A percentile compares a stretch with the other conserved stretches of the same genome.
These are phyloP conservation scores for Melanargia galathea DNA, from an alignment of 2,888 invertebrate genomes.

Conservation along the genomic window DNA sequence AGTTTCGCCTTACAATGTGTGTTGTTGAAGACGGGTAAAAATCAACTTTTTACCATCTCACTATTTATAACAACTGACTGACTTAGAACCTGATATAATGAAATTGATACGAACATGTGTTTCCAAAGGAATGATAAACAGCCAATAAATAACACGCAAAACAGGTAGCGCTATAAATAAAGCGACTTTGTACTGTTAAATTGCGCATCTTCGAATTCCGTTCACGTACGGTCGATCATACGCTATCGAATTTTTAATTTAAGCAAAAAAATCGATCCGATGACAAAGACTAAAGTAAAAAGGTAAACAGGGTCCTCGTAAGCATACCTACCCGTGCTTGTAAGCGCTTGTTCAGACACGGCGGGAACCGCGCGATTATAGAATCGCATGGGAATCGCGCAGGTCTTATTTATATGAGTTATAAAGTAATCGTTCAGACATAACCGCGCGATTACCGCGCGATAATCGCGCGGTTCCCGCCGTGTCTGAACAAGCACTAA, in stretches of 20 bases:
- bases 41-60: conserved; percentile 7
- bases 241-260: conserved; percentile 74
- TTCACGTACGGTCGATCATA: conserved; percentile 61
- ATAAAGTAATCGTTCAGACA: too few species aligned
- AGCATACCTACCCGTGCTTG: not conserved
- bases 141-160: conserved; percentile 31
- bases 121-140: conserved; percentile 24
- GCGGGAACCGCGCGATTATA: too few species aligned
- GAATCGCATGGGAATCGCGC: too few species aligned
- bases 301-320: not conserved
- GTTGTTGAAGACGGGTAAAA: not conserved
- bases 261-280: conserved; percentile 60
- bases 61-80: conserved; percentile 9
- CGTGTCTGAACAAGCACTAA: too few species aligned
- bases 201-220: conserved; percentile 46
- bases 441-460: too few species aligned
- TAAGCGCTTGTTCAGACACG: too few species aligned
- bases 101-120: conserved; percentile 23
- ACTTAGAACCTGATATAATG: conserved; percentile 8
- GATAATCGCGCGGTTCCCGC: too few species aligned
- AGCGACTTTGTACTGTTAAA: conserved; percentile 32
- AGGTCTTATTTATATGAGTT: too few species aligned
- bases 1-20: not conserved
- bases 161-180: conserved; percentile 36
- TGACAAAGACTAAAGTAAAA: conserved; percentile 20